Evolutionary conservation across 1,140 invertebrate genomes (phyloP).

Genomic region (Drosophila simulans): DNA sequence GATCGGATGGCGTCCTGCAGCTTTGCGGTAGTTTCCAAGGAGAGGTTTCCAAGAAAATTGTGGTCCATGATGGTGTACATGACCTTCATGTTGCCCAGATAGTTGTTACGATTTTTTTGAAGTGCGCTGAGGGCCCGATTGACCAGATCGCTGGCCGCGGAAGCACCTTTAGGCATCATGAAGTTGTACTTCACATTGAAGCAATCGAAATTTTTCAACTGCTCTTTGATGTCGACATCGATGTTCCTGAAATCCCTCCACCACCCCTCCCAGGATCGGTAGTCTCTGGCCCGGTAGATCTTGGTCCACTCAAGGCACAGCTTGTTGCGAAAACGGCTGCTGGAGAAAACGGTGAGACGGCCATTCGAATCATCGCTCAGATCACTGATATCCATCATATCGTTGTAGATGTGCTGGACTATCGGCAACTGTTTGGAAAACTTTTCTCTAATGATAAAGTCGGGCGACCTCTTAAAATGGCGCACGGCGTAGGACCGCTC

Average conservation of each 20-base stretch:
- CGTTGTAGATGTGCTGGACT: conserved; percentile 1
- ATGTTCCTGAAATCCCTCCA: conserved; percentile 50
- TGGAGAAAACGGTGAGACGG: background rate
- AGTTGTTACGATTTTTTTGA: conserved; percentile 24
- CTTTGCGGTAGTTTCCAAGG: background rate
- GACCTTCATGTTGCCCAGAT: conserved; percentile 15
- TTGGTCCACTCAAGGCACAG: conserved; percentile 18
- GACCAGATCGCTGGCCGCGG: background rate
- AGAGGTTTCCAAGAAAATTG: conserved; percentile 20
- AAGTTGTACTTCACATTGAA: conserved; percentile 24
- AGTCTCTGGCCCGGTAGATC: conserved; percentile 20
- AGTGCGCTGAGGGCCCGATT: background rate
- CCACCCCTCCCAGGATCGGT: conserved; percentile 43
- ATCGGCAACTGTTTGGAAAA: background rate
- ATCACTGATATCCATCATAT: background rate
- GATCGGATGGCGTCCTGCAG: conserved; percentile 50
- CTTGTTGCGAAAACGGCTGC: background rate
- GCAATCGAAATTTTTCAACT: conserved; percentile 26
- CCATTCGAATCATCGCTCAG: background rate
- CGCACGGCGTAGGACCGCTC: background rate
- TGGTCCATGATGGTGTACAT: conserved; percentile 34
- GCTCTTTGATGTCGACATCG: conserved; percentile 16
- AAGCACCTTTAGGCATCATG: background rate
- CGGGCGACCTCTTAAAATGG: conserved; percentile 16
- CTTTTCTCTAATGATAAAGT: background rate